Evolutionary conservation across 2,888 invertebrate genomes (phyloP).

Genomic region (Ochropleura leucogaster): DNA sequence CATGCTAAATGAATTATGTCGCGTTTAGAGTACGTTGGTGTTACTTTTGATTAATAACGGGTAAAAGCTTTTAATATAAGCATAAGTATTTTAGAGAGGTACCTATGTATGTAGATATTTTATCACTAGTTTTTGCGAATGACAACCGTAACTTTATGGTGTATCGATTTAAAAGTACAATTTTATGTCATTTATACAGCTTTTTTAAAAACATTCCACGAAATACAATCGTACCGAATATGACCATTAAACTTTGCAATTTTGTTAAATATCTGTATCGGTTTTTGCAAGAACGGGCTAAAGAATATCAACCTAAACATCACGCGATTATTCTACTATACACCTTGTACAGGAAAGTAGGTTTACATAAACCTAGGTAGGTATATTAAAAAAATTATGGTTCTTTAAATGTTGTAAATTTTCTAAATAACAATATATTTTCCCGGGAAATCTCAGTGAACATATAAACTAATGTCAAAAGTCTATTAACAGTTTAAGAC

Average conservation of each 20-base stretch:
- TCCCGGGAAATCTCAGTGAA: neutral
- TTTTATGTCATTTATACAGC: conserved; percentile 49
- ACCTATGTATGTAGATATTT: neutral
- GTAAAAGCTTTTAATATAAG: neutral
- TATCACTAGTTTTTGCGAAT: conserved; percentile 3
- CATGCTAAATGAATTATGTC: conserved; percentile 15
- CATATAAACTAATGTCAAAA: neutral
- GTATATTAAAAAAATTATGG: neutral
- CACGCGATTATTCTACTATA: neutral
- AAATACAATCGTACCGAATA: conserved; percentile 20
- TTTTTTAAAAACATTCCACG: conserved; percentile 40
- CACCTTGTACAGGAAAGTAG: neutral
- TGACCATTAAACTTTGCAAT: conserved; percentile 2
- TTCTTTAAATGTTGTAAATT: neutral
- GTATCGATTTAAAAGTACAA: conserved; percentile 29
- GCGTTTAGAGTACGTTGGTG: conserved; percentile 12
- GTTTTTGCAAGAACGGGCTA: neutral
- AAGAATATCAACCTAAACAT: neutral
- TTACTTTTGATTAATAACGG: neutral
- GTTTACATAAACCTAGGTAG: neutral
- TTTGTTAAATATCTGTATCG: conserved; percentile 15
- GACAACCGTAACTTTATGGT: conserved; percentile 12
- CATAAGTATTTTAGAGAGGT: neutral
- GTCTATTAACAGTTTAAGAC: neutral
- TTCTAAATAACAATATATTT: too few species aligned